Conservation (phyloP, 2,888 invertebrate genomes). For the Blera fallax region DNA sequence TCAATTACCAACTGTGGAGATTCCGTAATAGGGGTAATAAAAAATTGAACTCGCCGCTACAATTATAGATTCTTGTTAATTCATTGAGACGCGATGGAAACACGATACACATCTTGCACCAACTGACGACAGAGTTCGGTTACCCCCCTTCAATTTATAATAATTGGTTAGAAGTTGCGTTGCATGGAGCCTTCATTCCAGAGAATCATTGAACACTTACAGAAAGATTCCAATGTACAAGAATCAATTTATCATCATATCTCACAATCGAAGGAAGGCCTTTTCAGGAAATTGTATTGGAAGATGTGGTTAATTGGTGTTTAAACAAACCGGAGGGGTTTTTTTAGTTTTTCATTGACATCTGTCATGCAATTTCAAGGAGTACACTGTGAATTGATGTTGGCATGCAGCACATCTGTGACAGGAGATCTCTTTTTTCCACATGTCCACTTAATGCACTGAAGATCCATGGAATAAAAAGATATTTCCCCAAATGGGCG, state of each 20-base stretch:
- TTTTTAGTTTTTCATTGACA: neutral
- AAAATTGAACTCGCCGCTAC: neutral
- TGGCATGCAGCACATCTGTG: neutral
- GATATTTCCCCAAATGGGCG: too few species aligned
- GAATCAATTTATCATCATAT: neutral
- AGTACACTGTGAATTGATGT: conserved; percentile 4
- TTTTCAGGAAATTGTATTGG: neutral
- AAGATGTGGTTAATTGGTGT: conserved; percentile 14
- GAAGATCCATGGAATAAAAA: too few species aligned
- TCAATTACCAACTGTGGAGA: neutral
- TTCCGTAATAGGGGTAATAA: conserved; percentile 9
- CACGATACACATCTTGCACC: too few species aligned
- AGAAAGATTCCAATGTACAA: neutral
- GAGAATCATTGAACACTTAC: neutral
- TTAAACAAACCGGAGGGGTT: neutral
- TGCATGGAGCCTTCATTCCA: neutral
- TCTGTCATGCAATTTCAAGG: conserved; percentile 19
- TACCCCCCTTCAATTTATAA: neutral
- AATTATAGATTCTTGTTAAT: conserved; percentile 21
- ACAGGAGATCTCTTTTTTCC: too few species aligned
- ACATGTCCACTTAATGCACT: too few species aligned
- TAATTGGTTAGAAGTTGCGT: neutral
- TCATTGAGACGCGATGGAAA: neutral
- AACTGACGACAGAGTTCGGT: neutral
- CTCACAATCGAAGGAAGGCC: neutral